Conservation (phyloP, 2,113 vertebrate species). For the Microcebus griseorufus region DNA sequence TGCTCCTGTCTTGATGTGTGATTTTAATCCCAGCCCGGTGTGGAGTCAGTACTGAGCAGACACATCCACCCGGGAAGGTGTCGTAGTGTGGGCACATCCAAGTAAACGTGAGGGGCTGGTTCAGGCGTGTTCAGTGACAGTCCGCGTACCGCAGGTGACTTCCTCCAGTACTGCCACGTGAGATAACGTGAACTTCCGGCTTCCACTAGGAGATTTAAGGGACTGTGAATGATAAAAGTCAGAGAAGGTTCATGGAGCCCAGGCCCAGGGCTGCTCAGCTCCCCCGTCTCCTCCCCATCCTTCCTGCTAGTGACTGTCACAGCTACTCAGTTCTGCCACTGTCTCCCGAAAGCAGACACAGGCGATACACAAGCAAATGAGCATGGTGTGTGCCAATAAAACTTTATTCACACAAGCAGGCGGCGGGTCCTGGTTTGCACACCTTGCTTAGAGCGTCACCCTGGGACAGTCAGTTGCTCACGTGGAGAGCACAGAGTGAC, state of each 20-base stretch:
- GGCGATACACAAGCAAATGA: background rate
- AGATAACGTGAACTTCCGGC: conserved; percentile 42
- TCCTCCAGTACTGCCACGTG: background rate
- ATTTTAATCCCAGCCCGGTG: background rate
- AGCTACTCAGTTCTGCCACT: background rate
- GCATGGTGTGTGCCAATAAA: background rate
- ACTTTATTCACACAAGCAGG: background rate
- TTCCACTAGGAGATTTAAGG: conserved; percentile 48
- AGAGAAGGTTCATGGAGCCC: too few species aligned
- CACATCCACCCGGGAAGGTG: background rate
- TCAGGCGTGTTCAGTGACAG: conserved; percentile 5
- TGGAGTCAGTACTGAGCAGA: background rate
- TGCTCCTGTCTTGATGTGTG: conserved; percentile 23
- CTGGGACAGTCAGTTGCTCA: background rate
- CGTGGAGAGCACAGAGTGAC: accelerated
- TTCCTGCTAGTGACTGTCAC: background rate
- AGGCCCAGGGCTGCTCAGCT: background rate
- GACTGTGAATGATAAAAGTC: background rate
- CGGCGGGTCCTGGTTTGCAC: accelerated
- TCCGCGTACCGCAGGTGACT: conserved; percentile 60
- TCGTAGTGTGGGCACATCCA: background rate
- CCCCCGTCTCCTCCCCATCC: accelerated
- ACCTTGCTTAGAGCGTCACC: background rate
- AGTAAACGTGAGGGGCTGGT: background rate
- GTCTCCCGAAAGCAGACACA: background rate